Conservation (phyloP, 2,797 vertebrate species). For the Enteromius paludinosus region DNA sequence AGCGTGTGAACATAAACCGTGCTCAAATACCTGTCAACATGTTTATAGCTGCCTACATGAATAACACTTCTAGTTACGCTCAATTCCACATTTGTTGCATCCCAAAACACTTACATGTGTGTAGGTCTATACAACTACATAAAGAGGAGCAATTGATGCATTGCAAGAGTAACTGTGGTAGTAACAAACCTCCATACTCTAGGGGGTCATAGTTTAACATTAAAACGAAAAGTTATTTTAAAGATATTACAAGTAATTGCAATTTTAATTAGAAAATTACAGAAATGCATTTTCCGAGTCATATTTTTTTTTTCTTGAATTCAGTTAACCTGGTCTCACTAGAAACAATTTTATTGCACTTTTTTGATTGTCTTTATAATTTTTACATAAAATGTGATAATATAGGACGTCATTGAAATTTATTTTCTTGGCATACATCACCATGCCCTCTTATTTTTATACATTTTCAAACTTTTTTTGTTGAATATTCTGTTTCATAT, state of each 20-base stretch:
- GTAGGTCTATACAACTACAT: not conserved
- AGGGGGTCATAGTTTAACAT: not conserved
- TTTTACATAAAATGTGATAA: not conserved
- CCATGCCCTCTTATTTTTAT: no score
- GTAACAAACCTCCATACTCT: not conserved
- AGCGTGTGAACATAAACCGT: not conserved
- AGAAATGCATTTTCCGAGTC: not conserved
- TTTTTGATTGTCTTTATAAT: not conserved
- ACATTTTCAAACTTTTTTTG: not conserved
- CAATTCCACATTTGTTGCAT: not conserved
- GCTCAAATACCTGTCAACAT: not conserved
- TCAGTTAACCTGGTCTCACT: not conserved
- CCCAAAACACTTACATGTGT: not conserved
- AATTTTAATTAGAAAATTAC: not conserved
- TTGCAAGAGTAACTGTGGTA: not conserved
- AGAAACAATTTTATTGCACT: not conserved
- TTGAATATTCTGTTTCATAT: not conserved
- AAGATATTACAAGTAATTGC: not conserved
- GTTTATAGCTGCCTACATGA: constrained; percentile 1
- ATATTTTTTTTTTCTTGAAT: not conserved
- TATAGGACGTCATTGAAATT: not conserved
- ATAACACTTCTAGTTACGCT: not conserved
- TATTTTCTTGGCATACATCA: not conserved
- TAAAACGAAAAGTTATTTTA: not conserved
- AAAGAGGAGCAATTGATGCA: not conserved